phyloP scores from a whole-genome alignment of 2,113 vertebrate genomes.

The Nerophis lumbriciformis region DNA sequence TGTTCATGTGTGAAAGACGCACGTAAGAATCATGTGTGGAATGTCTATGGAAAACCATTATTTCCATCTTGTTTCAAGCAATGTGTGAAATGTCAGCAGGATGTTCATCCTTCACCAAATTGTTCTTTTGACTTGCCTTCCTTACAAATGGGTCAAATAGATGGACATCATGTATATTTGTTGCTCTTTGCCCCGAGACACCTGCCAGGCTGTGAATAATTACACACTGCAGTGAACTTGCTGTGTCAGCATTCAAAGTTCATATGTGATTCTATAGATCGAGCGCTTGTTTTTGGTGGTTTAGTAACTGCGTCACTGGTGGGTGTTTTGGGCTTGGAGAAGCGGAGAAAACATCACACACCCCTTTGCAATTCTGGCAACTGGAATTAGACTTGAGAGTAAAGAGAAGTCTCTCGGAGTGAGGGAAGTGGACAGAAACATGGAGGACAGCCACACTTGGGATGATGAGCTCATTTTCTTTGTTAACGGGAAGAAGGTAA shows the following conservation, averaged over 20 bases:
- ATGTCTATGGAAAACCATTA: no score
- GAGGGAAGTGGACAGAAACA: background rate
- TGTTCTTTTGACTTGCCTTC: background rate
- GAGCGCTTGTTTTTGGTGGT: background rate
- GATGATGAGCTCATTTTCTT: conserved; percentile 83
- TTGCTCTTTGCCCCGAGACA: background rate
- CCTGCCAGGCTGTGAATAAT: conserved; percentile 2
- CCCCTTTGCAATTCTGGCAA: background rate
- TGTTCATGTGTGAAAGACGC: no score
- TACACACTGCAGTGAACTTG: background rate
- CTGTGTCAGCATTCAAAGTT: background rate
- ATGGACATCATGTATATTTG: background rate
- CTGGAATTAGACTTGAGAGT: background rate
- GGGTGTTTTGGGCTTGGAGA: no score
- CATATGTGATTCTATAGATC: background rate
- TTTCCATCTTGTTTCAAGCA: no score
- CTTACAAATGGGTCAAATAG: background rate
- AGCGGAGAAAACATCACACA: background rate
- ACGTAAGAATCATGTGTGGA: no score
- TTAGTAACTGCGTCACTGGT: no score
- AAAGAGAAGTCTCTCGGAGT: background rate
- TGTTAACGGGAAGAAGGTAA: conserved; percentile 94
- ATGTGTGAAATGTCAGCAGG: no score
- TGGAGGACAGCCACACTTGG: background rate
- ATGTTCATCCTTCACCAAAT: no score